These are phyloP conservation scores for Turnix velox DNA, from an alignment of 2,113 vertebrate genomes.

Conservation along the genomic window DNA sequence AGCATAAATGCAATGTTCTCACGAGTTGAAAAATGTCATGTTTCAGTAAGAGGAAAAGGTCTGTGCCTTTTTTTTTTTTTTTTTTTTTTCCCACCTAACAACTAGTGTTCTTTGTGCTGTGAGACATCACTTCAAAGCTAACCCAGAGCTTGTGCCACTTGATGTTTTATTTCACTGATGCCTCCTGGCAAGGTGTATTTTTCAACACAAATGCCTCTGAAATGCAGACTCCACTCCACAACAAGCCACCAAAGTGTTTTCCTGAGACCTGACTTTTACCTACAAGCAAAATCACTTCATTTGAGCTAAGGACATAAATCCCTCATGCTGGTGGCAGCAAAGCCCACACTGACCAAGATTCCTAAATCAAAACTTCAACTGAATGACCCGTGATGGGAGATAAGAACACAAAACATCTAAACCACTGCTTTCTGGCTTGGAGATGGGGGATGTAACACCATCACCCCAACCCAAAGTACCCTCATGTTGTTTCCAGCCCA, in stretches of 20 bases:
- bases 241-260: background rate
- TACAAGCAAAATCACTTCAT: background rate
- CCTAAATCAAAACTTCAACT: background rate
- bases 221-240: background rate
- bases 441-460: background rate
- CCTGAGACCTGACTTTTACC: background rate
- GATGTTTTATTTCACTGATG: background rate
- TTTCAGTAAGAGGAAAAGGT: background rate
- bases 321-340: background rate
- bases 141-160: background rate
- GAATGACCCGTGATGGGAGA: background rate
- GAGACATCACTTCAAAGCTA: background rate
- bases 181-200: background rate
- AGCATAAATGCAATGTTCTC: background rate
- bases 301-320: background rate
- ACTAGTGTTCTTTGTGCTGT: accelerated
- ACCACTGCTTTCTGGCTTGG: background rate
- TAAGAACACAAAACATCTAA: background rate
- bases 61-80: too few relatives aligned
- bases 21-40: background rate
- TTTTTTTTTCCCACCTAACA: background rate
- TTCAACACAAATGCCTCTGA: background rate
- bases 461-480: background rate
- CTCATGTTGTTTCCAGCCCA: background rate
- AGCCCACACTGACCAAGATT: background rate